Evolutionary conservation across 2,888 invertebrate genomes (phyloP), one percentile per base, ranked within the genome.

Genomic region (Sepiola atlantica): DNA sequence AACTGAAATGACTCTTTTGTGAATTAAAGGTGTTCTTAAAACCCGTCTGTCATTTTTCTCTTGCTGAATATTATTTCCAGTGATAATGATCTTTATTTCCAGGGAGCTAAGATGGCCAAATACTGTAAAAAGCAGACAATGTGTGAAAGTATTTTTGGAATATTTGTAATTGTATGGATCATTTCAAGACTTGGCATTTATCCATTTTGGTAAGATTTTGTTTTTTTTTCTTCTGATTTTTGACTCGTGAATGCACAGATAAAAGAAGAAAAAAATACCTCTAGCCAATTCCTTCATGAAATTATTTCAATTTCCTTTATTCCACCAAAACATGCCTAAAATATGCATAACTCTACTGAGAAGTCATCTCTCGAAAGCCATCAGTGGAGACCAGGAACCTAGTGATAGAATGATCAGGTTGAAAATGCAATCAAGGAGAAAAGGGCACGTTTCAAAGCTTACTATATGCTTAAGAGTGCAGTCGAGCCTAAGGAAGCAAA

Each of bases 91-190:
- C 16, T 93, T 32, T 92, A n/a, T 55, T 94, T 91, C 95, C 97
- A 99, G 98, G 98, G 98, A 93, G 99, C 99, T 32, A 99, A 99
- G 98, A 98, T 99, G 98, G 98, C 98, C 35, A 99, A 99, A 97
- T 99, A 99, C 97, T 98, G 99, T 35, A 98, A 98, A 96, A 98
- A 98, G 97, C 99, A 99, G 97, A 98, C 98, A 97, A 96, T 98
- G 20, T 99, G 99, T 97, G 99, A 99, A 97, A 97, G 98, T 61
- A 98, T 99, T 96, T 99, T 99, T 97, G 98, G 98, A 93, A 97
- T 99, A 94, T 99, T 99, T 97, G 98, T 98, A 16, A 97, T 99
- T 55, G 97, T 99, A 12, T 99, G 99, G 99, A 98, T 99, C 95
- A 97, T 98, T 8, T 99, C 99, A 24, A 98, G 99, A 94, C 98